Percentiles rank a stretch among this genome's conserved stretches.
Evolutionary conservation across 1,140 invertebrate genomes (phyloP).

Genomic region (Pseudomyrmex gracilis): DNA sequence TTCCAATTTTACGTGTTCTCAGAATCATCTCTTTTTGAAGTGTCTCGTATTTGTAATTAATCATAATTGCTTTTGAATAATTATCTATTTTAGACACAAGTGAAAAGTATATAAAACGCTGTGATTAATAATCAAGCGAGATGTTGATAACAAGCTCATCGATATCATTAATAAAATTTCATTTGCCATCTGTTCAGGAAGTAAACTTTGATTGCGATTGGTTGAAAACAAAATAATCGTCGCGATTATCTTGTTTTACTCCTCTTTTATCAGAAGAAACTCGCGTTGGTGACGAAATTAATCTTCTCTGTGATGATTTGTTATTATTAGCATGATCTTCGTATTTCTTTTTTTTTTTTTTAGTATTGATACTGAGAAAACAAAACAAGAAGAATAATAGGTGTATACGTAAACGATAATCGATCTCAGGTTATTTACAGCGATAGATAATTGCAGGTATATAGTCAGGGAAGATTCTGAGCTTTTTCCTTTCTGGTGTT

Average conservation of each 20-base stretch:
- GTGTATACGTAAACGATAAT: background rate
- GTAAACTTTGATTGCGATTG: background rate
- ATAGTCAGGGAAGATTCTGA: background rate
- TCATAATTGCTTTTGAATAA: background rate
- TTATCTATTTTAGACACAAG: background rate
- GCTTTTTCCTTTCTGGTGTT: conserved; percentile 3
- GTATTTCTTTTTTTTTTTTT: background rate
- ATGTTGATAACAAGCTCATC: background rate
- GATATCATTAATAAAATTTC: background rate
- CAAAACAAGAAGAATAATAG: conserved; percentile 13
- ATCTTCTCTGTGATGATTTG: background rate
- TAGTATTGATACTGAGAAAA: background rate
- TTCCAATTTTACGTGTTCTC: background rate
- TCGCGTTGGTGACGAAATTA: background rate
- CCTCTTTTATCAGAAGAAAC: background rate
- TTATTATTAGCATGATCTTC: background rate
- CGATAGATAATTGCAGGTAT: background rate
- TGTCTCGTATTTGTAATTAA: background rate
- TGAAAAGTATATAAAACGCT: background rate
- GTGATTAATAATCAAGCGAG: background rate
- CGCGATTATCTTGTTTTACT: background rate
- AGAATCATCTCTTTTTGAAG: background rate
- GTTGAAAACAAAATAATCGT: background rate
- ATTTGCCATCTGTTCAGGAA: background rate
- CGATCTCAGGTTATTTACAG: background rate